Evolutionary conservation across 2,888 invertebrate species (phyloP), one percentile per base, ranked within the genome.

Genomic region (Odontocerum albicorne): DNA sequence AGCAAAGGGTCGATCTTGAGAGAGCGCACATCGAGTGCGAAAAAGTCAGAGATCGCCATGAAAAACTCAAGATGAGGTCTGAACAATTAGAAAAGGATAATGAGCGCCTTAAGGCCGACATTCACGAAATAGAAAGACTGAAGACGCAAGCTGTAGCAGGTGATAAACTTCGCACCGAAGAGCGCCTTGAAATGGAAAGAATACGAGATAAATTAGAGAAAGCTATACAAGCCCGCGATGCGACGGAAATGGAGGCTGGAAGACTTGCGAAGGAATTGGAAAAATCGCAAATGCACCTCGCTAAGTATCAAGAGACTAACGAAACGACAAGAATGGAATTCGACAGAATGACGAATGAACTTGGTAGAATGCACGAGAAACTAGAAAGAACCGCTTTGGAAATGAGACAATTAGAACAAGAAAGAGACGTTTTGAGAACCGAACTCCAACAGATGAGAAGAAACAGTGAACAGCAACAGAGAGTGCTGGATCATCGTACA

Each of bases 11-110:
- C 61, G 91, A 92, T 65, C 78, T 91, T 65, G 93, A 91, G 70
- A 81, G 92, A 39, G 87, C 92, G 63, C 87, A 90, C 66, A 91
- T 93, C 68, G 93, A 93, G 73, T 87, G 90, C 64, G 93, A 93
- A 68, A 93, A 93, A 75, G 84, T 92, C 60, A 82, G 90, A 64
- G 93, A 93, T 66, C 82, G 91, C 60, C 87, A 91, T 69, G 93
- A 93, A 67, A 91, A 92, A 73, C 74, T 92, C n/a, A 87, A 87
- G 65, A 70, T 83, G 51, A 83, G 85, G 62, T 79, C 84, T 47
- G 88, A 88, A 52, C 85, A 85, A 65, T 70, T 87, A 53, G 87
- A 88, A 65, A 84, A 84, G 64, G 78, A 78, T 61, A 78, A 78
- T 57, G 77, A 61, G 27, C 17, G 62, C 12, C 72, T 78, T 8